phyloP scores from a whole-genome alignment of 2,113 vertebrate species.

The Hypocryptadius cinnamomeus region DNA sequence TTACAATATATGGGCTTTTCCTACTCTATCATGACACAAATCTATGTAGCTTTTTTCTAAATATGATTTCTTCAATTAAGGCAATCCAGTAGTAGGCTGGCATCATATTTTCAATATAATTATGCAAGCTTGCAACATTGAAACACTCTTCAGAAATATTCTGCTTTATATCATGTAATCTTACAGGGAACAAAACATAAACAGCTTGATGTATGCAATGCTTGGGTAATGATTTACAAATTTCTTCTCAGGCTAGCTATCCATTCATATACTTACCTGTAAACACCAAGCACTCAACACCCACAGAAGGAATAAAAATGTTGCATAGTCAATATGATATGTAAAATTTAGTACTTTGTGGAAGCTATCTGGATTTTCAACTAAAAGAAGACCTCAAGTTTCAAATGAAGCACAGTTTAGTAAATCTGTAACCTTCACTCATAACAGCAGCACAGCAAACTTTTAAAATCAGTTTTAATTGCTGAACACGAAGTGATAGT shows the following conservation, averaged over 20 bases:
- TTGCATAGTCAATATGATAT: neutral
- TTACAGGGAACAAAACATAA: neutral
- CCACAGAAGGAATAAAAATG: neutral
- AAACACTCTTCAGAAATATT: neutral
- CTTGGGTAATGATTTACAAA: neutral
- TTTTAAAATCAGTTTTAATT: constrained; percentile 39
- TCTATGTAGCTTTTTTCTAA: neutral
- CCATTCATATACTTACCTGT: neutral
- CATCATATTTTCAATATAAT: neutral
- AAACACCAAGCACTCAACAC: neutral
- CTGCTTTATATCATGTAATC: neutral
- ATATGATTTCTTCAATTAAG: neutral
- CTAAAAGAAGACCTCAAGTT: neutral
- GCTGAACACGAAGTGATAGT: neutral
- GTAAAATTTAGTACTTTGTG: neutral
- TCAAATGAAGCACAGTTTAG: neutral
- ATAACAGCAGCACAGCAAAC: constrained; percentile 43
- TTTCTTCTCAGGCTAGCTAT: neutral
- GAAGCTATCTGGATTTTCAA: neutral
- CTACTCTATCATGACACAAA: neutral
- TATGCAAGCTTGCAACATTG: neutral
- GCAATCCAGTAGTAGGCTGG: neutral
- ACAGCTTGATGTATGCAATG: neutral
- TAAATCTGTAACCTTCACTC: neutral
- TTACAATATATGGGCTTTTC: neutral